Base-by-base conservation (phyloP, 2,888 invertebrate species). In the Sussaba pulchella region DNA sequence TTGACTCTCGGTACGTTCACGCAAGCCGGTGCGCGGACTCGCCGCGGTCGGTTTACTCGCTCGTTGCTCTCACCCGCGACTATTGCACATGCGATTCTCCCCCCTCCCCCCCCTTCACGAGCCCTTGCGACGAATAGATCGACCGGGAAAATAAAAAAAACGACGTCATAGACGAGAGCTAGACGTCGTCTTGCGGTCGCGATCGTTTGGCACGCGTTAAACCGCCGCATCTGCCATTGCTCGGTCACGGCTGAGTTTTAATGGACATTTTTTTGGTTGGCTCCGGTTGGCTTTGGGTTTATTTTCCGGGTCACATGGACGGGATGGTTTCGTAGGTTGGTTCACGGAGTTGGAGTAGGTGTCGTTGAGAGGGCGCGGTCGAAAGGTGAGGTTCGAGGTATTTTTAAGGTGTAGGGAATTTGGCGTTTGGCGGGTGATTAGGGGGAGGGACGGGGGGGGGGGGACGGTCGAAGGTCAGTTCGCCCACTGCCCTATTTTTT, bases 131-230 rank as follows among this genome's bases (percentile, higher is more conserved):
- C 43, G 50, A 67, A 73, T 54, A 69, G 78, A 78, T 73, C 43
- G 52, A 45, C 50, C 50, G 52, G 50, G 41, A 57, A 50, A 67
- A 69, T 17, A 31, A 19, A n/a, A n/a, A n/a, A n/a, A n/a, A n/a
- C n/a, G n/a, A n/a, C n/a, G 31, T 69, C 63, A 72, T 61, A 73
- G 73, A 69, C 78, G 78, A 63, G 63, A 69, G 78, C 78, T 63
- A 73, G 72, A 78, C 77, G 10, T 12, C 54, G 41, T 67, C 52
- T 39, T 50, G 52, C 67, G 78, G 59, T 67, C 78, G n/a, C n/a
- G 67, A 59, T 45, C 59, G 74, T 67, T 69, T 47, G 74, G 31
- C 31, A 63, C 78, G 78, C 57, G 61, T 31, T 31, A 31, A 2
- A 8, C 67, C 61, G 45, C 24, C 26, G 45, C 67, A 36, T 43